Evolutionary conservation across 2,113 vertebrate genomes (phyloP).

Genomic region (Apodemus speciosus): DNA sequence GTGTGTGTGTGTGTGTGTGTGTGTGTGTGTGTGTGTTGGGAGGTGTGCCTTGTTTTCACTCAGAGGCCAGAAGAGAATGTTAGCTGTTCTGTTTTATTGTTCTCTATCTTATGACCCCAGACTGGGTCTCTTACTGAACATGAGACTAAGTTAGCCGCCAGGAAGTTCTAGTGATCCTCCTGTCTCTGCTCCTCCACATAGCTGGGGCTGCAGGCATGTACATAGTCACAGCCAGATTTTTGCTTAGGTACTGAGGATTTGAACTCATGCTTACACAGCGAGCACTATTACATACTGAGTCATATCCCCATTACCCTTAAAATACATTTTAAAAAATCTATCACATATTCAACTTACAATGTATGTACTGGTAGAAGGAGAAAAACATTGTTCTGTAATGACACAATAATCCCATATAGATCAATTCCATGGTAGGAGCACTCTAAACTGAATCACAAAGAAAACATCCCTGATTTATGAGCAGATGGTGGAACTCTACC

Average conservation of each 20-base stretch:
- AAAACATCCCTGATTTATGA: neutral
- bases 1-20: neutral
- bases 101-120: neutral
- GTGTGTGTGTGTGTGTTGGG: neutral
- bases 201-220: neutral
- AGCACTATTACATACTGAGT: neutral
- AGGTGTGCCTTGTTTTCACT: neutral
- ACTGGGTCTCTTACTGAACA: neutral
- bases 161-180: neutral
- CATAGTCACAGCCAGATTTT: neutral
- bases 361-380: neutral
- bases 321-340: neutral
- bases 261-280: neutral
- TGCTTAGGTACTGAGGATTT: neutral
- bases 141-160: neutral
- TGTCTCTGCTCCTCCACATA: neutral
- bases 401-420: neutral
- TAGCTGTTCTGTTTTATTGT: neutral
- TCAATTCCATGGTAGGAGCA: neutral
- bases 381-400: neutral
- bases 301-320: neutral
- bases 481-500: neutral
- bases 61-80: neutral
- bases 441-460: neutral
- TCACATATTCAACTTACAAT: neutral